A percentile compares a stretch with the other conserved stretches of the same genome.
phyloP scores from a whole-genome alignment of 2,113 vertebrate species.

The Pao palembangensis region DNA sequence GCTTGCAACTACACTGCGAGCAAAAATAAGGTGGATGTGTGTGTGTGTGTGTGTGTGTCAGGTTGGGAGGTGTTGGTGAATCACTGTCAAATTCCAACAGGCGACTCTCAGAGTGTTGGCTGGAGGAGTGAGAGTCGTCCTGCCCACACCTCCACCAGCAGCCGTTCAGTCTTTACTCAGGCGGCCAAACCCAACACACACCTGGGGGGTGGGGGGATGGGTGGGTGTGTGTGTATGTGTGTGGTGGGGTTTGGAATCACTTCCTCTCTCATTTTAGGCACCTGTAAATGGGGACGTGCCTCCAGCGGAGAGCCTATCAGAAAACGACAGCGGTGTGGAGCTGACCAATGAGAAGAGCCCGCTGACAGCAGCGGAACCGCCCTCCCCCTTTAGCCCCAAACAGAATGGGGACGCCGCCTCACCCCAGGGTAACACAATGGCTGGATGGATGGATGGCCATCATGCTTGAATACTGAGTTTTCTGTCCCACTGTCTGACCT shows the following conservation, averaged over 20 bases:
- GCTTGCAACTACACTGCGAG: too few relatives aligned
- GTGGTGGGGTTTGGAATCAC: not conserved
- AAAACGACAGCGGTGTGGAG: constrained; percentile 71
- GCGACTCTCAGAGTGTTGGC: too few relatives aligned
- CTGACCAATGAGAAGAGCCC: constrained; percentile 77
- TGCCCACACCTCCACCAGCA: too few relatives aligned
- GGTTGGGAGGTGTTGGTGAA: too few relatives aligned
- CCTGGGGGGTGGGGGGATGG: too few relatives aligned
- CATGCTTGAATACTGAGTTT: constrained; percentile 14
- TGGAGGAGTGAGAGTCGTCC: too few relatives aligned
- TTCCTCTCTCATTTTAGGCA: constrained; percentile 50
- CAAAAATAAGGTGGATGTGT: too few relatives aligned
- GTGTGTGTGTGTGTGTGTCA: too few relatives aligned
- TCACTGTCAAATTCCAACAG: too few relatives aligned
- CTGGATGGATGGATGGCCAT: too few relatives aligned
- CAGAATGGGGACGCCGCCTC: constrained; percentile 72
- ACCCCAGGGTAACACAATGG: constrained; percentile 57
- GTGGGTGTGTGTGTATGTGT: not conserved
- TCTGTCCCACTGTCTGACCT: not conserved
- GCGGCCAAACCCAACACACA: too few relatives aligned
- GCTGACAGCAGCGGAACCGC: constrained; percentile 70
- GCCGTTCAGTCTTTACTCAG: too few relatives aligned
- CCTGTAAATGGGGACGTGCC: constrained; percentile 64
- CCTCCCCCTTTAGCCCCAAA: constrained; percentile 77
- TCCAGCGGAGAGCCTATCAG: constrained; percentile 60